These are phyloP conservation scores for Catocala sponsa DNA, from an alignment of 2,888 invertebrate genomes.

Conservation along the genomic window DNA sequence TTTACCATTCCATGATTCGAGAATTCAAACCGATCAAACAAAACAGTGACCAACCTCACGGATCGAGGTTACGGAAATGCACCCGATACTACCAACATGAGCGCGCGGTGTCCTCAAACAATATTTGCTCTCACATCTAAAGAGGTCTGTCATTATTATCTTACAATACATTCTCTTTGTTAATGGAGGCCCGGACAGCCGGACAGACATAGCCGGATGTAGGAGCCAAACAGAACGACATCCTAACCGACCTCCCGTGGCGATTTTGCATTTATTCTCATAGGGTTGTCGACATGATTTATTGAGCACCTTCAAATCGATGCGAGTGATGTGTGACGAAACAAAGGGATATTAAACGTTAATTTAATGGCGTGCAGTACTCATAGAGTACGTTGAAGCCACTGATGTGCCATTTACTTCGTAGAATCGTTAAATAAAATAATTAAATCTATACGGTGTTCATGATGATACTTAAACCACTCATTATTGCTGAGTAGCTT, in stretches of 20 bases:
- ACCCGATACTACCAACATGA: constrained; percentile 12
- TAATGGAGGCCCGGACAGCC: constrained; percentile 50
- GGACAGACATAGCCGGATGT: constrained; percentile 55
- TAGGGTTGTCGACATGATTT: constrained; percentile 51
- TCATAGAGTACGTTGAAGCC: neutral
- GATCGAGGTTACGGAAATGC: constrained; percentile 4
- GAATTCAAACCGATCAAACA: too few relatives aligned
- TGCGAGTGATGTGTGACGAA: constrained; percentile 9
- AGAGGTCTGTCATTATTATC: constrained; percentile 47
- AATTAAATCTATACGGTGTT: neutral
- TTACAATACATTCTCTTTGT: constrained; percentile 45
- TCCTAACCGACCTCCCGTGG: constrained; percentile 54
- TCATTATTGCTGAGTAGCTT: too few relatives aligned
- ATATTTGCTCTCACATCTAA: constrained; percentile 40
- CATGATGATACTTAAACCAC: neutral
- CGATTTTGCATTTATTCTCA: constrained; percentile 60
- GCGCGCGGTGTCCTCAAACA: constrained; percentile 40
- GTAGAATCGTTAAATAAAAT: neutral
- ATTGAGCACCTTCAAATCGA: constrained; percentile 10
- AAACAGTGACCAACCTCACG: too few relatives aligned
- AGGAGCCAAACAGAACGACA: constrained; percentile 45
- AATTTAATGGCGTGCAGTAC: constrained; percentile 10
- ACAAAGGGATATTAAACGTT: constrained; percentile 20
- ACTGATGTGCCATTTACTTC: neutral
- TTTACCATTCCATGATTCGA: too few relatives aligned